phyloP scores from a whole-genome alignment of 30 jellyfish, hydroid and myxozoan genomes.

The Pelagia noctiluca region DNA sequence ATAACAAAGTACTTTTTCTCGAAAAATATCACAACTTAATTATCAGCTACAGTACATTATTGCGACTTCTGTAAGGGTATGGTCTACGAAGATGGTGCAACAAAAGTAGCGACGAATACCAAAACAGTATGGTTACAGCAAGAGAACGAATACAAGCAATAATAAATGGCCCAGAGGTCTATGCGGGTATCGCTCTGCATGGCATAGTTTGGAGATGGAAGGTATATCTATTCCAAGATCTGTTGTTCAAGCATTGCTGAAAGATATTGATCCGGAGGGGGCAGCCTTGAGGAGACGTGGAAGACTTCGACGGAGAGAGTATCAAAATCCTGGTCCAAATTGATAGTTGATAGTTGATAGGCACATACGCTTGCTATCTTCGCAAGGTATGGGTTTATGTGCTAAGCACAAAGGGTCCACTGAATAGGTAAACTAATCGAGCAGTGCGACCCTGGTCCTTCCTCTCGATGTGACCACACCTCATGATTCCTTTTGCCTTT shows the following conservation, averaged over 20 bases:
- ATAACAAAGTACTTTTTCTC: slow-evolving; percentile 11
- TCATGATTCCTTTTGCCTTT: too few relatives aligned
- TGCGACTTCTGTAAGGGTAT: not conserved
- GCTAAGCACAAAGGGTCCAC: too few relatives aligned
- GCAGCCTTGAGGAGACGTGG: slow-evolving; percentile 3
- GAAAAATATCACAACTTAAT: not conserved
- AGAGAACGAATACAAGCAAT: slow-evolving; percentile 19
- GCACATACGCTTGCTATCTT: too few relatives aligned
- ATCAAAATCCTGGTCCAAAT: slow-evolving; percentile 28
- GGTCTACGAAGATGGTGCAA: slow-evolving; percentile 29
- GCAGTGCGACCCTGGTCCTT: too few relatives aligned
- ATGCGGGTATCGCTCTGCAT: slow-evolving; percentile 6
- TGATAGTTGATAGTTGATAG: too few relatives aligned
- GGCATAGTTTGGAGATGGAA: slow-evolving; percentile 5
- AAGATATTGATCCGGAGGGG: slow-evolving; percentile 16
- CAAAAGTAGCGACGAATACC: slow-evolving; percentile 5
- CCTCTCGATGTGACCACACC: too few relatives aligned
- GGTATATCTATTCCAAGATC: not conserved
- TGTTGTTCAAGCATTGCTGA: slow-evolving; percentile 22
- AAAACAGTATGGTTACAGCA: slow-evolving; percentile 12
- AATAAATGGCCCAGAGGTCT: slow-evolving; percentile 17
- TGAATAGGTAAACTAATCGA: too few relatives aligned
- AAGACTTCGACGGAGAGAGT: slow-evolving; percentile 8
- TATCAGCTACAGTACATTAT: slow-evolving; percentile 44
- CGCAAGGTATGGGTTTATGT: too few relatives aligned